A percentile compares a stretch with the other conserved stretches of the same genome.
Conservation (phyloP, 2,797 vertebrate genomes). For the Pygocentrus nattereri region DNA sequence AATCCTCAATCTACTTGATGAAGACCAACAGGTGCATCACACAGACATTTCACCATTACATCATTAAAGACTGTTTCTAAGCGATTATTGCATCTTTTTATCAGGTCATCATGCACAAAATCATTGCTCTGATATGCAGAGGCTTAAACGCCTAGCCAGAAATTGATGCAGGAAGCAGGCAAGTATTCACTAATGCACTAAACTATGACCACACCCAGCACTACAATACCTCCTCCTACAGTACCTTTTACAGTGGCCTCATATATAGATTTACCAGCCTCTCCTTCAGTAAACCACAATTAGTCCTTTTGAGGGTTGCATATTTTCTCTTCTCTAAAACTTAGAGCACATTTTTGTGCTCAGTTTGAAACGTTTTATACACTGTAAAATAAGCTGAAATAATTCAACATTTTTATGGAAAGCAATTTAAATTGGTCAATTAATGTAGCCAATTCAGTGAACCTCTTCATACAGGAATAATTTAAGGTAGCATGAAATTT, state of each 20-base stretch:
- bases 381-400: too few relatives aligned
- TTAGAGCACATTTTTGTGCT: too few relatives aligned
- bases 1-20: slow-evolving; percentile 37
- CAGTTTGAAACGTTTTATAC: too few relatives aligned
- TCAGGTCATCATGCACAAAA: neutral
- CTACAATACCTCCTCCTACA: neutral
- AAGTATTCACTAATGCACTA: neutral
- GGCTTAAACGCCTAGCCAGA: neutral
- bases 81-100: slow-evolving; percentile 30
- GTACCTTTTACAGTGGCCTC: neutral
- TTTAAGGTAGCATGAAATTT: too few relatives aligned
- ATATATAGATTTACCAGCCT: neutral
- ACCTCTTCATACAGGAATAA: too few relatives aligned
- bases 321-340: too few relatives aligned
- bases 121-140: neutral
- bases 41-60: slow-evolving; percentile 24
- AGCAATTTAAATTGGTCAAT: too few relatives aligned
- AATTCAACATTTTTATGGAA: too few relatives aligned
- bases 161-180: neutral
- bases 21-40: slow-evolving; percentile 29
- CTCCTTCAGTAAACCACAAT: neutral
- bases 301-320: too few relatives aligned
- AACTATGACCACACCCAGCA: neutral
- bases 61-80: slow-evolving; percentile 18
- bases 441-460: too few relatives aligned